These are phyloP conservation scores for Odontamblyopus lacepedii DNA, from an alignment of 2,797 vertebrate genomes.

Conservation along the genomic window DNA sequence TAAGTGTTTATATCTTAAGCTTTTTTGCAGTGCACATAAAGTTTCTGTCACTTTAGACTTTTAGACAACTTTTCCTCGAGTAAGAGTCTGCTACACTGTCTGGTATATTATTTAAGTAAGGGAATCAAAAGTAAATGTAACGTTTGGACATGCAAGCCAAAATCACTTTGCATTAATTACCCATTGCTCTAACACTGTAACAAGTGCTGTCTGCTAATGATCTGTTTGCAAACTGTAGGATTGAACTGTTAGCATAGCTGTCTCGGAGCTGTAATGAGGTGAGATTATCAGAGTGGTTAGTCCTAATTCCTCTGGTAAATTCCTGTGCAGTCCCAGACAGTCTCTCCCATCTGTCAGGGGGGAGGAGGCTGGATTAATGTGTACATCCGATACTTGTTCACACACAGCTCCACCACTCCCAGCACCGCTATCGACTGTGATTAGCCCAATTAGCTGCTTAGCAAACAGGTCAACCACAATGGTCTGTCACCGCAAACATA, in stretches of 20 bases:
- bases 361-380: constrained; percentile 64
- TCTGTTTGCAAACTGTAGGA: not conserved
- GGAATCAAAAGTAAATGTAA: no score
- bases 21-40: no score
- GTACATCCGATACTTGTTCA: constrained; percentile 27
- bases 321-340: constrained; percentile 63
- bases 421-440: constrained; percentile 23
- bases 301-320: constrained; percentile 63
- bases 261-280: constrained; percentile 30
- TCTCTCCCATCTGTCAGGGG: constrained; percentile 66
- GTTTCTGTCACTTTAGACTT: no score
- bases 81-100: no score
- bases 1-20: no score
- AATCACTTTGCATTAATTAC: not conserved
- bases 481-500: constrained; percentile 15
- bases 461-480: constrained; percentile 24
- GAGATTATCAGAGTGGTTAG: constrained; percentile 40
- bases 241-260: not conserved
- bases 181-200: not conserved
- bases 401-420: constrained; percentile 39
- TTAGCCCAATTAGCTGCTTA: constrained; percentile 51
- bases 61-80: no score
- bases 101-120: no score
- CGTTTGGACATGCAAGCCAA: not conserved
- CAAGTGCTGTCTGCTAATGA: not conserved